Conservation (phyloP, 2,888 invertebrate genomes). For the Eupeodes luniger region DNA sequence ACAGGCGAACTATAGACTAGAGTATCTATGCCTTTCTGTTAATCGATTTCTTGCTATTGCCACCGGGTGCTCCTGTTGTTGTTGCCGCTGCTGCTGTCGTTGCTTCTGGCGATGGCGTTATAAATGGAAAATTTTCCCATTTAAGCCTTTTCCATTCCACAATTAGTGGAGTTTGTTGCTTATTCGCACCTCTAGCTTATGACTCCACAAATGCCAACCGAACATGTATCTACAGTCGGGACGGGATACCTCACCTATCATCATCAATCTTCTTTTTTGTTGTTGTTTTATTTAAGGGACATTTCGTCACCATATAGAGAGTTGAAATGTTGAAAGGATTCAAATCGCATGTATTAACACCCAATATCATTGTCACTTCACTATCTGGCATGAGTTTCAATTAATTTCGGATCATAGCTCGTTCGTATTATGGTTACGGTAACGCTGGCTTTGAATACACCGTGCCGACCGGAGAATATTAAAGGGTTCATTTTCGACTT, state of each 20-base stretch:
- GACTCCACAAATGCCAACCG: conserved; percentile 22
- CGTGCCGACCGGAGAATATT: conserved; percentile 3
- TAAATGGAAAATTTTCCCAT: conserved; percentile 46
- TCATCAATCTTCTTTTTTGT: conserved; percentile 44
- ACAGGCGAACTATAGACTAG: conserved; percentile 18
- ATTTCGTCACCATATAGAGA: conserved; percentile 38
- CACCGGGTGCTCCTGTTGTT: conserved; percentile 8
- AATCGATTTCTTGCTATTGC: conserved; percentile 49
- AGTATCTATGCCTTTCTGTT: conserved; percentile 28
- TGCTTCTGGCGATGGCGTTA: conserved; percentile 22
- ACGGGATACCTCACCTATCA: conserved; percentile 33
- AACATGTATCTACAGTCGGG: background rate
- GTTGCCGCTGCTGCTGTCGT: background rate
- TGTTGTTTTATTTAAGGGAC: conserved; percentile 23
- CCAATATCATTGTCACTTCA: conserved; percentile 48
- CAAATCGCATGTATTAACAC: conserved; percentile 56
- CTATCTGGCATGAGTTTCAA: conserved; percentile 48
- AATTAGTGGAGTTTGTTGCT: conserved; percentile 58
- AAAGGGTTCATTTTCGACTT: conserved; percentile 32
- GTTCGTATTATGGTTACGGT: background rate
- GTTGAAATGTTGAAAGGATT: conserved; percentile 47
- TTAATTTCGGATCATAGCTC: conserved; percentile 63
- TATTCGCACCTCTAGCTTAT: conserved; percentile 55
- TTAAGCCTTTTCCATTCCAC: conserved; percentile 47
- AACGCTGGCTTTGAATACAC: too few relatives aligned